Evolutionary conservation across 30 jellyfish, hydroid and myxozoan genomes (phyloP), one percentile per base, ranked within the genome.

Genomic region (Catostylus mosaicus): DNA sequence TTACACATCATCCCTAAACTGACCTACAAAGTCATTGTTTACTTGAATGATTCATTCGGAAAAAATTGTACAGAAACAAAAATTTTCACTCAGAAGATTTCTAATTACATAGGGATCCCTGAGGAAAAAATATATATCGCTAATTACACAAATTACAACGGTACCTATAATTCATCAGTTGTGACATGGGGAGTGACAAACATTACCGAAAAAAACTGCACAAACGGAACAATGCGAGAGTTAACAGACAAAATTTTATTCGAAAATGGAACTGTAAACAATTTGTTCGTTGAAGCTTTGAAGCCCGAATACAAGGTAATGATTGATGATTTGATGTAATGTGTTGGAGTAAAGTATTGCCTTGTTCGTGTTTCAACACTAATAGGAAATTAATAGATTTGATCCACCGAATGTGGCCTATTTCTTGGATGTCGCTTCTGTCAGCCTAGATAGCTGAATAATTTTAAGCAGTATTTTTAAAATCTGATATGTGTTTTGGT

Each of bases 151-250:
- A 34, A 8, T 1, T 74, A 67, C 66, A 79, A 91, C 38, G 66
- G 47, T 12, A 59, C 88, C 9, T 45, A 24, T 10, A 77, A 86
- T 80, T 80, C 67, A 30, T 61, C 94, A 3, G 67, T 75, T 50
- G 67, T 92, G 2, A 70, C 64, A 14, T 92, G 98, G 98, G 95
- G 95, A 12, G 59, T 87, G 73, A 74, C 88, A 45, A 81, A 65
- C 30, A 61, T 85, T 46, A 65, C 95, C 11, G 89, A 60, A 46
- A 67, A 22, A 57, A 85, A 81, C 66, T 85, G 98, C 69, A 48
- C 82, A 26, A 92, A 85, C 43, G 89, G 73, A 18, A 87, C 95
- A 16, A 26, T 80, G 48, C 56, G 47, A 82, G 80, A 12, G 31
- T 20, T 63, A 32, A 62, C 85, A 32, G 80, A 71, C 48, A 86